phyloP scores from a whole-genome alignment of 2,888 invertebrate species.

The Drosophila quinaria region DNA sequence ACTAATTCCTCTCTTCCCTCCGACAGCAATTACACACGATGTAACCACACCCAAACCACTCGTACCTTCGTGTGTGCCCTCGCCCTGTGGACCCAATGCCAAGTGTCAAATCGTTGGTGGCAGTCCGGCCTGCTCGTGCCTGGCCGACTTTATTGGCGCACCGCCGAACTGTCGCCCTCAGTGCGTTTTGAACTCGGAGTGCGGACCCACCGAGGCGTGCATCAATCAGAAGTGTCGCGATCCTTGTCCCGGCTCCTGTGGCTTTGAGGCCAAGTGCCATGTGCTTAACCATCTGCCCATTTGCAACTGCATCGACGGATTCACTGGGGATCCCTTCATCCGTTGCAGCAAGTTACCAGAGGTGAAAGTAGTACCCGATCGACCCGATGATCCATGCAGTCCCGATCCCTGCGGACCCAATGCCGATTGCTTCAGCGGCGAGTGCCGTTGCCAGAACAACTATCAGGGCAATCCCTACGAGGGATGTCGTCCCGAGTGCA shows the following conservation, averaged over 20 bases:
- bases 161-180: conserved; percentile 93
- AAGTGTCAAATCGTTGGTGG: conserved; percentile 91
- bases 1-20: not conserved
- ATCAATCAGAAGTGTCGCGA: conserved; percentile 92
- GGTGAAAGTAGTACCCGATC: conserved; percentile 85
- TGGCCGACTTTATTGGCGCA: conserved; percentile 91
- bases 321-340: conserved; percentile 88
- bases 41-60: conserved; percentile 84
- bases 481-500: conserved; percentile 92
- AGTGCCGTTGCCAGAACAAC: conserved; percentile 93
- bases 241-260: conserved; percentile 94
- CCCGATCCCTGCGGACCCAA: conserved; percentile 95
- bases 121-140: conserved; percentile 92
- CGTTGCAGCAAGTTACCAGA: conserved; percentile 89
- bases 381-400: conserved; percentile 90
- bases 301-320: conserved; percentile 90
- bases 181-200: conserved; percentile 92
- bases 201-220: conserved; percentile 91
- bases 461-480: conserved; percentile 92
- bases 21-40: conserved; percentile 66
- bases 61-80: conserved; percentile 92
- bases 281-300: conserved; percentile 91
- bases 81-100: conserved; percentile 94
- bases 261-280: conserved; percentile 90
- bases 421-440: conserved; percentile 92